A percentile compares a stretch with the other conserved stretches of the same genome.
phyloP scores from a whole-genome alignment of 2,113 vertebrate genomes.

The Tetrax tetrax region DNA sequence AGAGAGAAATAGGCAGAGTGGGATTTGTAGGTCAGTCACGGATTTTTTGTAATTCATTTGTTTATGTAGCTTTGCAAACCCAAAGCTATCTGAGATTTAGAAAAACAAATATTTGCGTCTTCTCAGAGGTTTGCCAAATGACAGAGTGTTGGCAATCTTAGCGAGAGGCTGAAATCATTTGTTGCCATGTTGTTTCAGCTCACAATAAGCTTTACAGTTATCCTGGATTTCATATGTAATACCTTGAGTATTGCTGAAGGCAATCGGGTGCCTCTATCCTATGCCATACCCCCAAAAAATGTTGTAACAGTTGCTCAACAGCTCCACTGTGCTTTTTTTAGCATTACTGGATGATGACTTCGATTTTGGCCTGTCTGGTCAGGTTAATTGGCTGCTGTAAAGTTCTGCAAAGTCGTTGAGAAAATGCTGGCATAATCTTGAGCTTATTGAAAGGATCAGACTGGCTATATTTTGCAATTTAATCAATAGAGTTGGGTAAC shows the following conservation, averaged over 20 bases:
- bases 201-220: neutral
- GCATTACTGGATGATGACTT: neutral
- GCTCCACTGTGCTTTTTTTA: neutral
- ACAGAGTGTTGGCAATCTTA: neutral
- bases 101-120: neutral
- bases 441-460: neutral
- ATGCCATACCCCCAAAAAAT: neutral
- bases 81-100: constrained; percentile 11
- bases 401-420: neutral
- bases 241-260: constrained; percentile 8
- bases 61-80: constrained; percentile 37
- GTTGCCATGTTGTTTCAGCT: neutral
- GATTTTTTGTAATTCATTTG: constrained; percentile 54
- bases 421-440: neutral
- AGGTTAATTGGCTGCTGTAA: neutral
- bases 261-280: neutral
- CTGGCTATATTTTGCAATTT: neutral
- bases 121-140: neutral
- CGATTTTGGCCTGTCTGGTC: neutral
- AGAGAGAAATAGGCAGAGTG: neutral
- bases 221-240: neutral
- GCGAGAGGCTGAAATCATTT: neutral
- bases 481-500: neutral
- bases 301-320: neutral
- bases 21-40: constrained; percentile 28